Base-by-base conservation (phyloP, 2,113 vertebrate species). In the Syngnathus typhle region DNA sequence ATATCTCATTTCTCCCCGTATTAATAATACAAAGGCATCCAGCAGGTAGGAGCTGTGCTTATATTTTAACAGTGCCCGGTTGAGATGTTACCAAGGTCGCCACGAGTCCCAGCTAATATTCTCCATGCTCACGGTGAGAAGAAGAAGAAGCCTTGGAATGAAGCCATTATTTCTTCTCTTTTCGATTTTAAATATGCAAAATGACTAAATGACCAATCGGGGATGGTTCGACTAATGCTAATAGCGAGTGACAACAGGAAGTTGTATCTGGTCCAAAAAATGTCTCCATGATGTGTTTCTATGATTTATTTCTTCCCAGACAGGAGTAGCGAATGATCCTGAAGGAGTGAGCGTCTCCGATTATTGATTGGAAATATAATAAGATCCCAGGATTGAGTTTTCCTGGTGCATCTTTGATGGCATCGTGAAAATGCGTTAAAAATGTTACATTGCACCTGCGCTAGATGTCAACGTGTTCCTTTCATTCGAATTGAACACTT, bases 201-300 rank as follows among this genome's bases (percentile, higher is more conserved):
- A 80, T 73, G 88, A 90, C 91, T 90, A 92, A 93, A 90, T 90
- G 89, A 90, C 90, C 89, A 81, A 47, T 82, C 62, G 80, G 36
- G 84, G 85, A 86, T 71, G 67, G 84, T 69, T 84, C 78, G 61
- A 78, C 76, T 74, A 75, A 81, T 93, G 47, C 51, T 73, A 73
- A 82, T 93, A 93, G 93, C 89, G 84, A 91, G 77, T 60, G 83
- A 85, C 77, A 84, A 65, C 60, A 58, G 73, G 60, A 60, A 67
- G 59, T 62, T 10, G 75, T 67, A 67, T 77, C 82, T 72, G 54
- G 65, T 75, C 70, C 61, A 5, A 75, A 85, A 87, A 89, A 87
- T 71, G 80, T 81, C 83, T 74, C 75, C 72, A 70, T 69, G 60
- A 77, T 36, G 5, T 72, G 66, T 83, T 84, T 85, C 84, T 87